phyloP scores from a whole-genome alignment of 2,113 vertebrate species.

The Halichoeres trimaculatus region DNA sequence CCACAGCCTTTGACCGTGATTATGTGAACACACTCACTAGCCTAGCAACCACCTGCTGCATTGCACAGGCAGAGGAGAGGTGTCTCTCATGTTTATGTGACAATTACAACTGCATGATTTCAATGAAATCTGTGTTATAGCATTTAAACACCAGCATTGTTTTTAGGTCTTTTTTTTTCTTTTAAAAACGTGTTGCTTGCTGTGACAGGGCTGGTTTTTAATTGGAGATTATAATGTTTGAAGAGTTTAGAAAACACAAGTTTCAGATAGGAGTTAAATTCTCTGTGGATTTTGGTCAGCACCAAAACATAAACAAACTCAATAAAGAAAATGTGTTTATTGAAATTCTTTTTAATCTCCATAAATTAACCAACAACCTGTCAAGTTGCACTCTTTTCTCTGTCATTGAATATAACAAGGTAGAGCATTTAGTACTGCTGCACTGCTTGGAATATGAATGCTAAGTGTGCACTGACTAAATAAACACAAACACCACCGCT shows the following conservation, averaged over 20 bases:
- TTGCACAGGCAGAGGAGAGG: no score
- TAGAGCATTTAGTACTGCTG: background rate
- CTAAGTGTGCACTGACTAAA: background rate
- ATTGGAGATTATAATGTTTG: background rate
- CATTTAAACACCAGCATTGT: no score
- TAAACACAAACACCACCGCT: slow-evolving; percentile 7
- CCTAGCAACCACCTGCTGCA: no score
- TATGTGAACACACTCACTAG: no score
- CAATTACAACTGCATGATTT: no score
- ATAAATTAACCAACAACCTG: background rate
- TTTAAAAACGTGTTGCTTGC: background rate
- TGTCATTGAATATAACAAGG: background rate
- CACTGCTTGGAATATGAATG: slow-evolving; percentile 1
- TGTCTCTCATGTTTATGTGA: no score
- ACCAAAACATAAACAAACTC: background rate
- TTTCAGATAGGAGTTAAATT: background rate
- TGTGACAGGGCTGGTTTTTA: background rate
- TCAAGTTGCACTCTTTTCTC: background rate
- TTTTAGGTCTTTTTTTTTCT: background rate
- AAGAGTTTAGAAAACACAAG: background rate
- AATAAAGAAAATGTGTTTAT: background rate
- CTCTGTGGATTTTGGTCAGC: background rate
- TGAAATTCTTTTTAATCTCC: background rate
- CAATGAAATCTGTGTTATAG: no score
- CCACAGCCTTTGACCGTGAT: no score